Percentiles rank a stretch among this genome's conserved stretches.
phyloP scores from a whole-genome alignment of 2,113 vertebrate genomes.

The Antennarius striatus region DNA sequence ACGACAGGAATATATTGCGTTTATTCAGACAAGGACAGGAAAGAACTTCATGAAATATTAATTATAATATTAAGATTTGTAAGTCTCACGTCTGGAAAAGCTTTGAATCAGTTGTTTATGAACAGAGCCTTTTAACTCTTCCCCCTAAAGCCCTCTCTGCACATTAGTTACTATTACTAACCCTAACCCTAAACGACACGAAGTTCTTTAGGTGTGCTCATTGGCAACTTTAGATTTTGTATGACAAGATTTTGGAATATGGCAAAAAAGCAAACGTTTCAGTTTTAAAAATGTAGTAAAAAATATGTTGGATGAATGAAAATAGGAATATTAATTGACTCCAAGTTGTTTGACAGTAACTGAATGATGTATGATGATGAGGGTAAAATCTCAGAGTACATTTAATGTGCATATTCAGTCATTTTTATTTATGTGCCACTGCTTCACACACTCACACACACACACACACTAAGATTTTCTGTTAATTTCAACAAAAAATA shows the following conservation, averaged over 20 bases:
- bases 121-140: too few relatives aligned
- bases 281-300: slow-evolving; percentile 3
- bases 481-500: not conserved
- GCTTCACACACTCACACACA: not conserved
- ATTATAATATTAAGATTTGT: too few relatives aligned
- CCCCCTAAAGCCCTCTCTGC: too few relatives aligned
- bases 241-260: not conserved
- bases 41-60: too few relatives aligned
- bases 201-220: too few relatives aligned
- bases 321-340: not conserved
- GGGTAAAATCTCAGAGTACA: not conserved
- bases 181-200: too few relatives aligned
- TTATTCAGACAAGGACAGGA: too few relatives aligned
- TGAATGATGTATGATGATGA: not conserved
- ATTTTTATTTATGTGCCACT: not conserved
- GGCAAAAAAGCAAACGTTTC: not conserved
- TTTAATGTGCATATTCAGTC: not conserved
- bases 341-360: not conserved
- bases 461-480: not conserved
- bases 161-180: too few relatives aligned
- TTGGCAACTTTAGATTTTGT: too few relatives aligned
- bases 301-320: not conserved
- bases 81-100: too few relatives aligned
- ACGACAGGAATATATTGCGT: too few relatives aligned
- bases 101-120: too few relatives aligned